A percentile compares a stretch with the other conserved stretches of the same genome.
phyloP scores from a whole-genome alignment of 2,113 vertebrate genomes.

The Nibea albiflora region DNA sequence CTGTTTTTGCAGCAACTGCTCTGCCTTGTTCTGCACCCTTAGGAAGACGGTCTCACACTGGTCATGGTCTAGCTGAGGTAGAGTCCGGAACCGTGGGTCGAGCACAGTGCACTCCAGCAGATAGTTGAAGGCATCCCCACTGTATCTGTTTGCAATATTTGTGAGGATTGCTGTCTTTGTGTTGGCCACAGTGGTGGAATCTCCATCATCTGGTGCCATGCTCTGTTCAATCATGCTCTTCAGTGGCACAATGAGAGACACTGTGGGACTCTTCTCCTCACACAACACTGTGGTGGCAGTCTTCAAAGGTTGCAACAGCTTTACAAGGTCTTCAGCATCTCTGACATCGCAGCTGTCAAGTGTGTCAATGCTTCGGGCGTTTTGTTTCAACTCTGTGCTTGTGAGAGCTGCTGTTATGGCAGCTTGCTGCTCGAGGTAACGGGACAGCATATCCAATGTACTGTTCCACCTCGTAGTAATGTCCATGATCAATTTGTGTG shows the following conservation, averaged over 20 bases:
- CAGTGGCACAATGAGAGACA: constrained; percentile 1
- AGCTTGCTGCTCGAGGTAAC: not conserved
- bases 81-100: no score
- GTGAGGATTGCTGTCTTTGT: not conserved
- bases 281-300: not conserved
- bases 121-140: not conserved
- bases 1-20: no score
- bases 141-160: not conserved
- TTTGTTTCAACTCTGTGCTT: constrained; percentile 1
- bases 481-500: no score
- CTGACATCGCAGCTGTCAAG: constrained; percentile 18
- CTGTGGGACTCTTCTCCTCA: not conserved
- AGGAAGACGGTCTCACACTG: no score
- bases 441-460: no score
- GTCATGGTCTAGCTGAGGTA: no score
- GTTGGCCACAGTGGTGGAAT: not conserved
- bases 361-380: not conserved
- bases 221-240: not conserved
- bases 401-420: not conserved
- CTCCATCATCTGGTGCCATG: not conserved
- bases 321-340: constrained; percentile 13
- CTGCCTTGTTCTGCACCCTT: no score
- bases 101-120: no score
- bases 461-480: no score
- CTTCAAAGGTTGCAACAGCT: constrained; percentile 16